A percentile compares a stretch with the other conserved stretches of the same genome.
Conservation (phyloP, 2,888 invertebrate species). For the Pasiphila rectangulata region DNA sequence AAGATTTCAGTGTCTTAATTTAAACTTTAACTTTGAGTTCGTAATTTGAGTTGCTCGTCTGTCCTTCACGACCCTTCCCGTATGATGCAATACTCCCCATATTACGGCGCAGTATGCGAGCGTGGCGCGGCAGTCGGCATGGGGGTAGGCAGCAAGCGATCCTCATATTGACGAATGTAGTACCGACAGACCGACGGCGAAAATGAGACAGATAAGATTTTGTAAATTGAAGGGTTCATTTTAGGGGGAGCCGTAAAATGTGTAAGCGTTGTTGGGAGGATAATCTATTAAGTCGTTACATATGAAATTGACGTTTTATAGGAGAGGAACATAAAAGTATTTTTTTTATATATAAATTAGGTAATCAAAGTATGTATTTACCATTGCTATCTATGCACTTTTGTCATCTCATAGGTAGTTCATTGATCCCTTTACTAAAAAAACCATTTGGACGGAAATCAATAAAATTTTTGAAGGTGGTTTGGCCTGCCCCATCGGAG, state of each 20-base stretch:
- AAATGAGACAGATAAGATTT: constrained; percentile 10
- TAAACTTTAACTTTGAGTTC: not conserved
- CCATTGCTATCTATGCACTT: too few relatives aligned
- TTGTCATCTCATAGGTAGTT: too few relatives aligned
- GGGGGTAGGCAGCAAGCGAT: not conserved
- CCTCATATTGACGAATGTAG: constrained; percentile 21
- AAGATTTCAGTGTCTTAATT: too few relatives aligned
- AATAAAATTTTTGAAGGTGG: too few relatives aligned
- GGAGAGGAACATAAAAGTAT: too few relatives aligned
- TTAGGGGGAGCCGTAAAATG: constrained; percentile 1
- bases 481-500: too few relatives aligned
- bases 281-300: not conserved
- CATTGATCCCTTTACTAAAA: too few relatives aligned
- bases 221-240: constrained; percentile 5
- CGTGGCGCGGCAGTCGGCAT: not conserved
- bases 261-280: not conserved
- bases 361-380: too few relatives aligned
- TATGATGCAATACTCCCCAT: constrained; percentile 20
- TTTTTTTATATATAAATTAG: too few relatives aligned
- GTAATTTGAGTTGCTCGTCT: constrained; percentile 12
- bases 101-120: constrained; percentile 2
- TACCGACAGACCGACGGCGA: constrained; percentile 9
- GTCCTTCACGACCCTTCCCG: not conserved
- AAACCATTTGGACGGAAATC: too few relatives aligned
- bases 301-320: too few relatives aligned